Percentiles rank a stretch among this genome's conserved stretches.
These are phyloP conservation scores for Crotalus tigris DNA, from an alignment of 2,113 vertebrate genomes.

Conservation along the genomic window DNA sequence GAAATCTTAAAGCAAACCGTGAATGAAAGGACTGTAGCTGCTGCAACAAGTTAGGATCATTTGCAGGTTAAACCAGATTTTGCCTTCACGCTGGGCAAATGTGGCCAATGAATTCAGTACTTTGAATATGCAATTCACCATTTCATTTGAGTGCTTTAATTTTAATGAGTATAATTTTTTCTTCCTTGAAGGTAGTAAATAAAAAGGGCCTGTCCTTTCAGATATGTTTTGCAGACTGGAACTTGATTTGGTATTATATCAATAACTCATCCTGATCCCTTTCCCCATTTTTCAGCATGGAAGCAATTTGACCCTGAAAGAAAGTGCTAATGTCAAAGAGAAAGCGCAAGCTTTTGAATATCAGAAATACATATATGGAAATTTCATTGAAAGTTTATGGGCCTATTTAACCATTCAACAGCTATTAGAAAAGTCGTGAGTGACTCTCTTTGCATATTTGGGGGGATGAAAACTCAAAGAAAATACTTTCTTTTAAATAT, in stretches of 20 bases:
- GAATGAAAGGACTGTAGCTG: background rate
- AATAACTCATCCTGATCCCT: constrained; percentile 3
- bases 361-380: constrained; percentile 69
- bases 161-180: background rate
- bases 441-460: background rate
- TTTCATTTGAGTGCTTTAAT: background rate
- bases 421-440: constrained; percentile 82
- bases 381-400: constrained; percentile 86
- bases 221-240: background rate
- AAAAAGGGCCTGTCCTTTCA: background rate
- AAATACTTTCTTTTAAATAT: background rate
- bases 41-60: background rate
- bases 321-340: constrained; percentile 49
- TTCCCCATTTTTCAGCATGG: constrained; percentile 49
- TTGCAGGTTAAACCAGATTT: background rate
- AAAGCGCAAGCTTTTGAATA: constrained; percentile 62
- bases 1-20: background rate
- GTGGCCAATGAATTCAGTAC: background rate
- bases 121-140: background rate
- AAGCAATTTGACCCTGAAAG: constrained; percentile 66
- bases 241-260: background rate
- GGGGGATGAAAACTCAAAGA: background rate
- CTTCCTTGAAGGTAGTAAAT: background rate
- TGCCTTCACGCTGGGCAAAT: background rate
- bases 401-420: constrained; percentile 91